Percentiles rank a stretch among this genome's conserved stretches.
Evolutionary conservation across 2,888 invertebrate genomes (phyloP).

Genomic region (Andrena flavipes): DNA sequence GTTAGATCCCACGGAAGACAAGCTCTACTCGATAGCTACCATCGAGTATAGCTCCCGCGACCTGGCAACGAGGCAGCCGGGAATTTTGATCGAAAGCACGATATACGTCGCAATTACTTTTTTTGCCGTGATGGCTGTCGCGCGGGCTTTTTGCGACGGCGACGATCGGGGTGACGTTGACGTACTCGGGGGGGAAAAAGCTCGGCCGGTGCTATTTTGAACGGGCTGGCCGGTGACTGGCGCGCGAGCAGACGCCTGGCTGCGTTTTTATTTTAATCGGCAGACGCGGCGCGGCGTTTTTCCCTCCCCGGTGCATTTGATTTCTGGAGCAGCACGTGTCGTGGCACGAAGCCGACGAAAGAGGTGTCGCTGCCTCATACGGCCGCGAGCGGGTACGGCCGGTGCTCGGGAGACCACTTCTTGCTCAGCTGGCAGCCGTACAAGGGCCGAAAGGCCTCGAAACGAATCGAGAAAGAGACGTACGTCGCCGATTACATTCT

Average conservation of each 20-base stretch:
- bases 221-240: constrained; percentile 1
- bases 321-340: constrained; percentile 71
- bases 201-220: constrained; percentile 30
- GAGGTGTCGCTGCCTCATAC: constrained; percentile 68
- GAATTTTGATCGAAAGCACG: constrained; percentile 38
- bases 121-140: constrained; percentile 11
- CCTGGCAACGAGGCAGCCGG: neutral
- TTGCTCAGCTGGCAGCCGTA: constrained; percentile 57
- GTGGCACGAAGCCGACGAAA: constrained; percentile 57
- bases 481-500: constrained; percentile 66
- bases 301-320: constrained; percentile 50
- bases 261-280: constrained; percentile 55
- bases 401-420: constrained; percentile 64
- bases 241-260: constrained; percentile 6
- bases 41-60: neutral
- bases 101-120: constrained; percentile 56
- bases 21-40: neutral
- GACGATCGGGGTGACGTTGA: constrained; percentile 12
- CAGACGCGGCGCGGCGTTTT: constrained; percentile 48
- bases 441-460: constrained; percentile 66
- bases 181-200: constrained; percentile 26
- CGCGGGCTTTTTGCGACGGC: constrained; percentile 27
- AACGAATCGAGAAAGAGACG: constrained; percentile 69
- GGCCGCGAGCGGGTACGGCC: constrained; percentile 51
- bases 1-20: constrained; percentile 15